Evolutionary conservation across 2,888 invertebrate species (phyloP), one percentile per base, ranked within the genome.

Genomic region (Melipona beecheii): DNA sequence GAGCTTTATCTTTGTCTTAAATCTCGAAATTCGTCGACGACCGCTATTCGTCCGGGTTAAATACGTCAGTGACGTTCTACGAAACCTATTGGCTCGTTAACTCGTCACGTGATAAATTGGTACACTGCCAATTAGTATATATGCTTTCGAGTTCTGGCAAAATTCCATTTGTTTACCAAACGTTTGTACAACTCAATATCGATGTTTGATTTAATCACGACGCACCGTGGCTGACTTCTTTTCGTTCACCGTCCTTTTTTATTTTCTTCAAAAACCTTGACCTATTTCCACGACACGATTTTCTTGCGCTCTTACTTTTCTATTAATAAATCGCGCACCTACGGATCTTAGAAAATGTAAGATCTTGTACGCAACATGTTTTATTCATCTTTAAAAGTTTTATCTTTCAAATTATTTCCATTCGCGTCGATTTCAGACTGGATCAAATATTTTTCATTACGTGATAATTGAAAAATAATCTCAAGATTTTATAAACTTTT

Each of bases 31-130:
- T 72, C 66, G 62, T 60, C 60, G 76, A 60, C 86, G 83, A 86
- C 86, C 86, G 84, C 78, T 81, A 86, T 86, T 86, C 86, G 72
- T 72, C 78, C 81, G 81, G 60, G 70, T 79, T 84, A 79, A 86
- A 86, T 86, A 84, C 86, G 84, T 79, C 81, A 81, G 84, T 75
- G 84, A 77, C 78, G 81, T 81, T 86, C 81, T 62, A n/a, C 72
- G 78, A 79, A 84, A 86, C 71, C 86, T 78, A 86, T 86, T 86
- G 86, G 86, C 86, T 86, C 81, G 86, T 76, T 87, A 54, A 66
- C 17, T 54, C 9, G 58, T 84, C 86, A 81, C 86, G 86, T 84
- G 86, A 74, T 60, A 79, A 75, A 86, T 86, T 86, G 86, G 84
- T 78, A 27, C 72, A 11, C 31, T 81, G 80, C 86, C 86, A 86